Percentiles rank a stretch among this genome's conserved stretches.
These are phyloP conservation scores for Drosophila nr. perissopoda DNA, from an alignment of 2,888 invertebrate species.

Conservation along the genomic window DNA sequence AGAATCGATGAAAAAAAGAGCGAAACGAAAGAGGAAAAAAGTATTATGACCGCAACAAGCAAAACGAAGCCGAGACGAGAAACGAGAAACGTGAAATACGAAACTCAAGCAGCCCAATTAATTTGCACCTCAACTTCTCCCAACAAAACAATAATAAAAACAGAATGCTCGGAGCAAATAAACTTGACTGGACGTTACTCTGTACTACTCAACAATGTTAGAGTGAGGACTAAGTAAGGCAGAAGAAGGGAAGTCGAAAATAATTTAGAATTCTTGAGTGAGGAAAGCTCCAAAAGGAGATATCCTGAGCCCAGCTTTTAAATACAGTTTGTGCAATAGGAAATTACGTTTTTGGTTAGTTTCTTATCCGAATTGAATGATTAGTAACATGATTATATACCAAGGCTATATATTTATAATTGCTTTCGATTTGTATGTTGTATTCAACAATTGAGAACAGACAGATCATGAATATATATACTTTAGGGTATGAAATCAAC, in stretches of 20 bases:
- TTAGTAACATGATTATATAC: not conserved
- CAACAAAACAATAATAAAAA: slow-evolving; percentile 11
- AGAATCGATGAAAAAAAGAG: slow-evolving; percentile 51
- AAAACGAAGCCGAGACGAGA: slow-evolving; percentile 29
- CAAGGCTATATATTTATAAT: not conserved
- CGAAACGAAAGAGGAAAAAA: slow-evolving; percentile 19
- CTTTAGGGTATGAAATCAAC: not conserved
- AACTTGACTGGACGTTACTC: slow-evolving; percentile 7
- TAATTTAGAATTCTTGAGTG: not conserved
- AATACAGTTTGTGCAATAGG: not conserved
- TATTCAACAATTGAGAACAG: not conserved
- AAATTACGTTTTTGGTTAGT: not conserved
- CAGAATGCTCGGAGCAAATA: not conserved
- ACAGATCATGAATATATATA: not conserved
- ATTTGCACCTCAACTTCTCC: slow-evolving; percentile 60
- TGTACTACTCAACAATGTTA: not conserved
- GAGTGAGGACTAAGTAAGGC: not conserved
- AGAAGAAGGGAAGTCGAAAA: not conserved
- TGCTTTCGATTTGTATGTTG: not conserved
- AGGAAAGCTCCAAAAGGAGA: not conserved
- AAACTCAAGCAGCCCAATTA: slow-evolving; percentile 67
- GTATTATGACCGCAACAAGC: slow-evolving; percentile 36
- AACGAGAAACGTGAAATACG: slow-evolving; percentile 28
- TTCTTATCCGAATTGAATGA: not conserved
- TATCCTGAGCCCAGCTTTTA: not conserved